phyloP scores from a whole-genome alignment of 2,888 invertebrate species.

The Nephrotoma flavescens region DNA sequence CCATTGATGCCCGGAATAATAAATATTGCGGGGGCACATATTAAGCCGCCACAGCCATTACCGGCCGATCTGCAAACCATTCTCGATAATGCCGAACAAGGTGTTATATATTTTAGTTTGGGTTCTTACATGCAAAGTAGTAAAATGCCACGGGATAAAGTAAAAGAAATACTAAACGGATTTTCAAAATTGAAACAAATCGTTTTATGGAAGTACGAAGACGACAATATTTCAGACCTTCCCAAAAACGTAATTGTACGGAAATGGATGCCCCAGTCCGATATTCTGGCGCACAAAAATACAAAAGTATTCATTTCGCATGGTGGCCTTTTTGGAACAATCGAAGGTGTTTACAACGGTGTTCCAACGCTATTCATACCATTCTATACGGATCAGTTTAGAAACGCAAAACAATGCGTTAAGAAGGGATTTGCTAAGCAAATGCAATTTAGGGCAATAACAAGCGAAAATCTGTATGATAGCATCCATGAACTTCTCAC shows the following conservation, averaged over 20 bases:
- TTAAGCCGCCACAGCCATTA: constrained; percentile 22
- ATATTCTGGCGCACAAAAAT: constrained; percentile 33
- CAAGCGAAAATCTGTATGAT: constrained; percentile 22
- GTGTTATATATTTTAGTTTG: constrained; percentile 34
- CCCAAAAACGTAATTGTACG: constrained; percentile 32
- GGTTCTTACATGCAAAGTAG: constrained; percentile 33
- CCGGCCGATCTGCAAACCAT: constrained; percentile 25
- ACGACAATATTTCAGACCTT: constrained; percentile 24
- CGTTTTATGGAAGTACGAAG: constrained; percentile 40
- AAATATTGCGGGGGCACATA: constrained; percentile 29
- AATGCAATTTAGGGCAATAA: constrained; percentile 25
- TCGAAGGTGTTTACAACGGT: constrained; percentile 31
- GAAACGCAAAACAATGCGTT: constrained; percentile 28
- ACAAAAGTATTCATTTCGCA: constrained; percentile 33
- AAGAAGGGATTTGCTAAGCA: constrained; percentile 29
- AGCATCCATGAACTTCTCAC: constrained; percentile 26
- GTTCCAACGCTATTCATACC: constrained; percentile 34
- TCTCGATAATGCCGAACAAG: constrained; percentile 29
- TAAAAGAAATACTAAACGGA: constrained; percentile 21
- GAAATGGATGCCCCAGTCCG: constrained; percentile 40
- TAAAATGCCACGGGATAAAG: constrained; percentile 30
- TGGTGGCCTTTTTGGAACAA: constrained; percentile 32
- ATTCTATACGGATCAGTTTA: constrained; percentile 31
- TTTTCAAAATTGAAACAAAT: constrained; percentile 33
- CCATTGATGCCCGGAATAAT: constrained; percentile 30